Conservation (phyloP, 1,140 invertebrate genomes). For the Apis mellifera region Amel_HAv3.1 CM009946.2:6152001-6152500, state of each 20-base stretch:
- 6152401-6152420: not conserved
- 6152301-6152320: not conserved
- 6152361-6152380: slow-evolving; percentile 61
- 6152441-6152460: slow-evolving; percentile 49
- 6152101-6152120: too few species aligned
- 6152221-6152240: slow-evolving; percentile 60
- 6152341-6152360: slow-evolving; percentile 65
- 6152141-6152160: slow-evolving; percentile 8
- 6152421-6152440: slow-evolving; percentile 9
- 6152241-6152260: slow-evolving; percentile 51
- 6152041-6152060: too few species aligned
- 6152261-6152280: slow-evolving; percentile 59
- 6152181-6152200: slow-evolving; percentile 34
- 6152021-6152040: too few species aligned
- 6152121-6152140: not conserved
- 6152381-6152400: slow-evolving; percentile 61
- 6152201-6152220: slow-evolving; percentile 56
- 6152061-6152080: too few species aligned
- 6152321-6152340: slow-evolving; percentile 29
- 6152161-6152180: slow-evolving; percentile 23
- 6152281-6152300: slow-evolving; percentile 48
- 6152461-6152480: slow-evolving; percentile 43
- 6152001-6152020: too few species aligned
- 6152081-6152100: too few species aligned
- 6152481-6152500: slow-evolving; percentile 17